These are phyloP conservation scores for Mohoua ochrocephala DNA, from an alignment of 2,113 vertebrate genomes.

Conservation along the genomic window DNA sequence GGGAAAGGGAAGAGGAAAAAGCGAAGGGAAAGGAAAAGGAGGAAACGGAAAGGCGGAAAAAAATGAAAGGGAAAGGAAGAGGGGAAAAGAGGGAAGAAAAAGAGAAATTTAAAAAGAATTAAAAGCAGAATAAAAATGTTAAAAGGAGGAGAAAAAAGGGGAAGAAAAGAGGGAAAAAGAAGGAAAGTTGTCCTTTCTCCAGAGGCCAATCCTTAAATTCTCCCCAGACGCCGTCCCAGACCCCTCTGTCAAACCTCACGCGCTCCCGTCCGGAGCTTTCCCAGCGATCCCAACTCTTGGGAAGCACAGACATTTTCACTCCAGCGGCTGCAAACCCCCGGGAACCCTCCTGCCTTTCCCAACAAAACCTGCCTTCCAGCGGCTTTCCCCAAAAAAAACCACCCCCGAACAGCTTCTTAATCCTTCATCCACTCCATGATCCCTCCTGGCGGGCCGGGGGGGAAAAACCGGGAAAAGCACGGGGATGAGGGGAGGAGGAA, in stretches of 20 bases:
- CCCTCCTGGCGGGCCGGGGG: not conserved
- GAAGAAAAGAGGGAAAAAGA: accelerated
- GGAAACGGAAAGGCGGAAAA: not conserved
- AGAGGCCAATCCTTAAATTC: not conserved
- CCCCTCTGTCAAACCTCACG: constrained; percentile 35
- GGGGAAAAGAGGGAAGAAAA: not conserved
- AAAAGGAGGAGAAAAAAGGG: too few species aligned
- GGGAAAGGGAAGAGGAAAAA: not conserved
- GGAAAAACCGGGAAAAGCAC: not conserved
- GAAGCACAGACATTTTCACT: constrained; percentile 9
- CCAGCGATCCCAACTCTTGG: not conserved
- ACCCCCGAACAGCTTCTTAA: accelerated
- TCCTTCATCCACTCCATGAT: not conserved
- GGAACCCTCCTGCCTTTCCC: too few species aligned
- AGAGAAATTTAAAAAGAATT: too few species aligned
- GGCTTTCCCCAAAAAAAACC: not conserved
- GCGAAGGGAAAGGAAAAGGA: not conserved
- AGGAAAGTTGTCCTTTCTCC: not conserved
- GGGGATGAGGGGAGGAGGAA: too few species aligned
- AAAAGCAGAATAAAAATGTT: not conserved
- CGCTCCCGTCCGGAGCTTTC: not conserved
- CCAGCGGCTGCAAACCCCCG: not conserved
- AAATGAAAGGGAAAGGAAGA: not conserved
- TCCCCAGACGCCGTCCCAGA: not conserved
- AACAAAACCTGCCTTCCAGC: too few species aligned